Conservation (phyloP, 2,888 invertebrate species). For the Notodonta ziczac region DNA sequence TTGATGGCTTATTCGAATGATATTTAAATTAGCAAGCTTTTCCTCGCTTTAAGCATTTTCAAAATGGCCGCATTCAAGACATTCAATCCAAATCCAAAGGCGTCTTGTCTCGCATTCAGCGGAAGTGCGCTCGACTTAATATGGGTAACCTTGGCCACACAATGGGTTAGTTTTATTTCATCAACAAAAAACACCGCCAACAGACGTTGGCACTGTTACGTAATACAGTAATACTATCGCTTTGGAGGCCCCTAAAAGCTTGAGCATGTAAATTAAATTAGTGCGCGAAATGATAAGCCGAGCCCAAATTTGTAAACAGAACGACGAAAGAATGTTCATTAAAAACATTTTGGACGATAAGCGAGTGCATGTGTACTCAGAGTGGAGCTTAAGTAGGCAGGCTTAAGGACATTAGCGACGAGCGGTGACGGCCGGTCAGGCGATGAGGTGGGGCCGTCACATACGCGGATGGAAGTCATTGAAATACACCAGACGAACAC, state of each 20-base stretch:
- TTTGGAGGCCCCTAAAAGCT: slow-evolving; percentile 26
- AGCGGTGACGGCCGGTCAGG: neutral
- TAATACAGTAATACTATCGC: slow-evolving; percentile 50
- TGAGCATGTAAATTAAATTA: slow-evolving; percentile 46
- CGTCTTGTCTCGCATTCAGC: slow-evolving; percentile 24
- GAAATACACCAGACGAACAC: neutral
- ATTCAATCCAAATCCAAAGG: neutral
- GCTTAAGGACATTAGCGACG: neutral
- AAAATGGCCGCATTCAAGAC: neutral
- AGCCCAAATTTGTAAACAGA: slow-evolving; percentile 30
- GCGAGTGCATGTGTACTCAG: slow-evolving; percentile 2
- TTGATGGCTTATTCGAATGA: too few relatives aligned
- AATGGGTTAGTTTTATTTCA: slow-evolving; percentile 57
- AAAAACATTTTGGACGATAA: slow-evolving; percentile 22
- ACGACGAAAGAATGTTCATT: slow-evolving; percentile 15
- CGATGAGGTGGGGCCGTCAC: neutral
- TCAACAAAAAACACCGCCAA: slow-evolving; percentile 51
- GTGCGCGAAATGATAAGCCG: slow-evolving; percentile 40
- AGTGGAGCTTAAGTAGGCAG: neutral
- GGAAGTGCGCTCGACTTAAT: slow-evolving; percentile 72
- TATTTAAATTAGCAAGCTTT: neutral
- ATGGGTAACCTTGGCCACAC: slow-evolving; percentile 76
- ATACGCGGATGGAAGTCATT: neutral
- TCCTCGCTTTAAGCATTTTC: neutral
- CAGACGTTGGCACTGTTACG: slow-evolving; percentile 55